Percentiles rank a stretch among this genome's conserved stretches.
Conservation (phyloP, 2,113 vertebrate species). For the Dolichotis patagonum region DNA sequence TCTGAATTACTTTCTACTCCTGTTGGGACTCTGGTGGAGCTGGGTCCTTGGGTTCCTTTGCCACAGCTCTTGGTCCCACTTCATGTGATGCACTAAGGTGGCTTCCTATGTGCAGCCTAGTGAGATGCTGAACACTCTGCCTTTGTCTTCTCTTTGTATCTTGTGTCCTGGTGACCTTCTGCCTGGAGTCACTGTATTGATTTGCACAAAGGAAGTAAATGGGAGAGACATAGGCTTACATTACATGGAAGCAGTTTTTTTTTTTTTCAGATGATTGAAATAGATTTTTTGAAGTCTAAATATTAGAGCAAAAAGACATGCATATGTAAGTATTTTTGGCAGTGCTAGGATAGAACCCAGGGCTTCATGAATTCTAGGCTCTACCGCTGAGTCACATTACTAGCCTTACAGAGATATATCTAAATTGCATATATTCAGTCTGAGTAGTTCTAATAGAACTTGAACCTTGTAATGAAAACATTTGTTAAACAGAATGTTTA, state of each 20-base stretch:
- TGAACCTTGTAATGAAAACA: not conserved
- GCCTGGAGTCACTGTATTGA: not conserved
- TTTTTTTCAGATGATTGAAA: not conserved
- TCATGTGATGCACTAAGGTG: fast-evolving
- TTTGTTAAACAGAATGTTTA: not conserved
- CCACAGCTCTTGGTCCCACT: not conserved
- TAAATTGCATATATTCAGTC: not conserved
- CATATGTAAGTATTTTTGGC: not conserved
- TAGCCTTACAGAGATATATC: not conserved
- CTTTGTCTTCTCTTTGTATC: not conserved
- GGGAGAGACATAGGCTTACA: not conserved
- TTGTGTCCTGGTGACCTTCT: not conserved
- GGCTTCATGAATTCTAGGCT: not conserved
- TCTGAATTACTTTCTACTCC: not conserved
- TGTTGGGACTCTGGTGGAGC: not conserved
- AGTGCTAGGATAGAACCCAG: not conserved
- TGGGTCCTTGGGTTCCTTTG: not conserved
- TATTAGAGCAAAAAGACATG: not conserved
- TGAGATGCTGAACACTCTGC: not conserved
- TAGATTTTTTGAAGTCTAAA: conserved; percentile 11
- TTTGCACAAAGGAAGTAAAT: not conserved
- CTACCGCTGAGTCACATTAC: not conserved
- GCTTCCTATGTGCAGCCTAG: not conserved
- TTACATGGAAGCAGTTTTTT: conserved; percentile 20
- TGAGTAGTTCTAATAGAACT: not conserved